Base-by-base conservation (phyloP, 2,888 invertebrate species). In the Spilosoma lubricipeda region DNA sequence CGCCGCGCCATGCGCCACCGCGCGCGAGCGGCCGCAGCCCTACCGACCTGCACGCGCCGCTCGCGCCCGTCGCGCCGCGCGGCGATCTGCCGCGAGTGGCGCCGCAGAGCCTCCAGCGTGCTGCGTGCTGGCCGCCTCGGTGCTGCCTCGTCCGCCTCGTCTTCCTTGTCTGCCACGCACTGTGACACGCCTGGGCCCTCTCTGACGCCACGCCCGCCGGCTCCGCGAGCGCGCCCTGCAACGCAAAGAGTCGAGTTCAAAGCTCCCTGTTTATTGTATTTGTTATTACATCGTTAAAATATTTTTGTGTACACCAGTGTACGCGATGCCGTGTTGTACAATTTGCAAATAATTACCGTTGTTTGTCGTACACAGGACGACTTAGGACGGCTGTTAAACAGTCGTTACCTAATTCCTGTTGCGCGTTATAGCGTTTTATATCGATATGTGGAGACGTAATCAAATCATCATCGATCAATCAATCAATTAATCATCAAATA, bases 41-140 rank as follows among this genome's bases (percentile, higher is more conserved):
- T 88, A 84, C 87, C 96, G 94, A 98, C 98, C 97, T 98, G 98
- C 96, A 97, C 97, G 97, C 97, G 97, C 96, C 97, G 97, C 79
- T 82, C 83, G 77, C 83, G 73, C n/a, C 73, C 73, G 92, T 97
- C 97, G 96, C 97, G 97, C 93, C 96, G 97, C 93, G 98, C 97
- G 96, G 98, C 98, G 95, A 98, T 97, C 96, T 97, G 98, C 96
- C 98, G 97, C 96, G 98, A 98, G 96, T 98, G 98, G 91, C 97
- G 97, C 94, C 98, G 97, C 96, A 98, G 96, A 94, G 97, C 97
- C 97, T 98, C 98, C 98, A 96, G 95, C 89, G 90, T 92, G 92
- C 80, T 77, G 79, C 80, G 77, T 79, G 82, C 84, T 86, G 82
- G 9, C 80, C 82, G 77, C 80, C 79, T 79, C 74, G 80, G 77